Evolutionary conservation across 1,140 invertebrate genomes (phyloP), one percentile per base, ranked within the genome.

Genomic region (Planococcus citri): DNA sequence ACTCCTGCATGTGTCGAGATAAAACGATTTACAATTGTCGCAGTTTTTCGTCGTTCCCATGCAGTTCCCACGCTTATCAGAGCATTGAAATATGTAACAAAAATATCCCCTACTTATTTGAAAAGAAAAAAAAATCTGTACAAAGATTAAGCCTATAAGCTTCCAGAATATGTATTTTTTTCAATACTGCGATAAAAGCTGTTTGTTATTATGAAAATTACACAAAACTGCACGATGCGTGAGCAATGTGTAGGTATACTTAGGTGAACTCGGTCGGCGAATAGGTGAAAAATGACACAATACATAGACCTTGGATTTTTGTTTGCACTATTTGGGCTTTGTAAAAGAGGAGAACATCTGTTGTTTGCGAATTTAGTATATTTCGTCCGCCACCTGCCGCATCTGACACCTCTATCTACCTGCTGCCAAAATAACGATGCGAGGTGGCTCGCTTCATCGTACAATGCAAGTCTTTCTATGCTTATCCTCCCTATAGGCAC

Each of bases 361-460:
- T 51, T 51, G 41, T 51, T 51, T 20, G 41, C 41, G 41, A 51
- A 51, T 51, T 51, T 51, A 51, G 6, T 37, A n/a, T n/a, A n/a
- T n/a, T 33, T 33, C 41, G 41, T 4, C 17, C 41, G 17, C 41
- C 41, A 51, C 41, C 41, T 51, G 41, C 41, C 41, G 41, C 17
- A 51, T 51, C 41, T 51, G 41, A 51, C 41, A 51, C 41, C 41
- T 51, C 41, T 51, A 51, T 51, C 41, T 51, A 51, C 41, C 41
- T 51, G 41, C 41, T 51, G 41, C 41, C 41, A 51, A 51, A 9
- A 37, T 37, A n/a, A n/a, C 6, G 41, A 51, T 51, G 41, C 41
- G 41, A 51, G 41, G 41, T 51, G 10, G n/a, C 12, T 14, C 17
- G 41, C 41, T 14, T 51, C n/a, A 9, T 37, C 33, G 17, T n/a